These are phyloP conservation scores for Staurois parvus DNA, from an alignment of 2,797 vertebrate species.

Conservation along the genomic window DNA sequence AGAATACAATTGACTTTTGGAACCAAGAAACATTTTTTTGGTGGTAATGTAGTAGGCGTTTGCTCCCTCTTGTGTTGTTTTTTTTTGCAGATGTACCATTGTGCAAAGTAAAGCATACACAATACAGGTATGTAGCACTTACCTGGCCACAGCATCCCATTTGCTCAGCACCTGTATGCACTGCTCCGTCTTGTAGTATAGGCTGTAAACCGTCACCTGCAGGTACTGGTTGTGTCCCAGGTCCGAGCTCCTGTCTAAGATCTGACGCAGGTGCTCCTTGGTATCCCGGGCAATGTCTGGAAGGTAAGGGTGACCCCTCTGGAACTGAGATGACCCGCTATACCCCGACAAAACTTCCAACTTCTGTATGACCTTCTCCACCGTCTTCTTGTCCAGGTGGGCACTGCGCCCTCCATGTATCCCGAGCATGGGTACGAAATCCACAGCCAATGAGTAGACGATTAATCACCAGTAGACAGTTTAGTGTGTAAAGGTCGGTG, in stretches of 20 bases:
- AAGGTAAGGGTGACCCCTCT: slow-evolving; percentile 84
- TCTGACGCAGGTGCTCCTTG: slow-evolving; percentile 65
- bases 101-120: neutral
- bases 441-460: neutral
- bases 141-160: slow-evolving; percentile 81
- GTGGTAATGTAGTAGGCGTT: too few relatives aligned
- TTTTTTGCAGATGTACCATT: too few relatives aligned
- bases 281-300: slow-evolving; percentile 73
- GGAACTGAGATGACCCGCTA: slow-evolving; percentile 76
- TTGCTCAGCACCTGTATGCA: slow-evolving; percentile 79
- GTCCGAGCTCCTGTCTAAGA: slow-evolving; percentile 46
- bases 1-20: too few relatives aligned
- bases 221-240: slow-evolving; percentile 74
- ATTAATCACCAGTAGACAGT: too few relatives aligned
- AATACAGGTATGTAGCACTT: slow-evolving; percentile 13
- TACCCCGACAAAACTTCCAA: slow-evolving; percentile 76
- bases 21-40: too few relatives aligned
- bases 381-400: slow-evolving; percentile 49
- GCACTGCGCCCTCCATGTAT: slow-evolving; percentile 2
- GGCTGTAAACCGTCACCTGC: slow-evolving; percentile 77
- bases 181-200: slow-evolving; percentile 81
- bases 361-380: slow-evolving; percentile 74
- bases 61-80: too few relatives aligned
- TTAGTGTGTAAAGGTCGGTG: neutral
- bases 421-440: neutral